These are phyloP conservation scores for Agrotis ipsilon DNA, from an alignment of 2,888 invertebrate genomes.

Conservation along the genomic window DNA sequence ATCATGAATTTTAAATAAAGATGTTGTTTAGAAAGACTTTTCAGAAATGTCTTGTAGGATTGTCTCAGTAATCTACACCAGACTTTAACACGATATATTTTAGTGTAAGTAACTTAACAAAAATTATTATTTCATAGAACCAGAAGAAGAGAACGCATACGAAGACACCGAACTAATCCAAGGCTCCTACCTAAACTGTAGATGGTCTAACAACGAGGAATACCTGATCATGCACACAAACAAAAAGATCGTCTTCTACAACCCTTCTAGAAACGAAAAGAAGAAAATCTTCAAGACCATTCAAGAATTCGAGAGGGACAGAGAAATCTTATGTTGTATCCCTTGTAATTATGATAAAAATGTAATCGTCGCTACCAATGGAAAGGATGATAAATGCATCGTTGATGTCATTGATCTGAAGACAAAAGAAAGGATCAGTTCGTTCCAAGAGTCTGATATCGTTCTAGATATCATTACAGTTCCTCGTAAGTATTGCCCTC, in stretches of 20 bases:
- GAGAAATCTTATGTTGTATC: constrained; percentile 78
- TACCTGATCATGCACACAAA: constrained; percentile 82
- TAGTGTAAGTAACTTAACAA: too few relatives aligned
- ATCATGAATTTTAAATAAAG: too few relatives aligned
- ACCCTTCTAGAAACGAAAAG: constrained; percentile 72
- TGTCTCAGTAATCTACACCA: background rate
- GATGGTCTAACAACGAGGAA: constrained; percentile 83
- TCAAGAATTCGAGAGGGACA: constrained; percentile 78
- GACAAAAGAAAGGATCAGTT: constrained; percentile 78
- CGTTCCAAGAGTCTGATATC: constrained; percentile 78
- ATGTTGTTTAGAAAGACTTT: background rate
- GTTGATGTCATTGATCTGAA: constrained; percentile 80
- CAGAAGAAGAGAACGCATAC: constrained; percentile 81
- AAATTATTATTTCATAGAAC: constrained; percentile 70
- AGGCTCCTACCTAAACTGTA: constrained; percentile 81
- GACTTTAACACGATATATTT: too few relatives aligned
- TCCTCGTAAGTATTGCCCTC: constrained; percentile 83
- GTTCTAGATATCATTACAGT: constrained; percentile 81
- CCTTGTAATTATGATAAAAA: constrained; percentile 83
- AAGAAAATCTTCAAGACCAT: constrained; percentile 71
- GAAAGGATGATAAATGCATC: constrained; percentile 62
- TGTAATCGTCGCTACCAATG: constrained; percentile 77
- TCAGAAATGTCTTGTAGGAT: background rate
- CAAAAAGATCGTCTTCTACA: constrained; percentile 81
- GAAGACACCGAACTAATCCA: constrained; percentile 77